Evolutionary conservation across 2,888 invertebrate species (phyloP).

Genomic region (Cylloceria caligata): DNA sequence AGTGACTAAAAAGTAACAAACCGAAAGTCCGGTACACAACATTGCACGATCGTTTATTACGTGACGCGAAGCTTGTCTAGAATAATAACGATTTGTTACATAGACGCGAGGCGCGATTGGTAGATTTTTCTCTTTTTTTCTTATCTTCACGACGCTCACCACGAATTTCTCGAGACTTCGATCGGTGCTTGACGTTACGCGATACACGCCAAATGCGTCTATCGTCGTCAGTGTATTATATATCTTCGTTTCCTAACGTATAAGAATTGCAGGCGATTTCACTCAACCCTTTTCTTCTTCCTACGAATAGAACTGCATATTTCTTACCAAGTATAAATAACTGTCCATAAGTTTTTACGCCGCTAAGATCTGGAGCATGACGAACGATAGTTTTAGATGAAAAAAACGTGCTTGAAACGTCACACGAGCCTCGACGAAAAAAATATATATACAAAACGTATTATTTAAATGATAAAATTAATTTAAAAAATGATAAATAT

Average conservation of each 20-base stretch:
- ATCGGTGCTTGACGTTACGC: constrained; percentile 6
- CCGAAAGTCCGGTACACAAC: background rate
- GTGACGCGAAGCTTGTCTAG: constrained; percentile 2
- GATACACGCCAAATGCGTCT: background rate
- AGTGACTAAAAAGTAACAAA: background rate
- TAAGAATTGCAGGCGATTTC: constrained; percentile 20
- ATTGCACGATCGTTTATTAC: constrained; percentile 14
- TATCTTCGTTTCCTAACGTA: background rate
- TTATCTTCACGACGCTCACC: background rate
- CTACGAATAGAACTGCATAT: constrained; percentile 21
- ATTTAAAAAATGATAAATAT: background rate
- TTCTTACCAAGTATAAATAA: background rate
- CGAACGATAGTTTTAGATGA: background rate
- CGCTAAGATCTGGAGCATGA: background rate
- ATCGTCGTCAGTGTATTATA: constrained; percentile 1
- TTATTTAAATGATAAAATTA: too few relatives aligned
- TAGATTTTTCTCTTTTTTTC: constrained; percentile 7
- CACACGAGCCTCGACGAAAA: too few relatives aligned
- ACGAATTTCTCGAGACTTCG: constrained; percentile 1
- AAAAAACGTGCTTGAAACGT: too few relatives aligned
- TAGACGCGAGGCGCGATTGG: too few relatives aligned
- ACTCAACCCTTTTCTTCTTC: constrained; percentile 36
- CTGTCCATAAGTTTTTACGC: background rate
- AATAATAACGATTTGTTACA: background rate
- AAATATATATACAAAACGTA: too few relatives aligned